phyloP scores from a whole-genome alignment of 2,113 vertebrate species.

The Eulemur rufifrons region DNA sequence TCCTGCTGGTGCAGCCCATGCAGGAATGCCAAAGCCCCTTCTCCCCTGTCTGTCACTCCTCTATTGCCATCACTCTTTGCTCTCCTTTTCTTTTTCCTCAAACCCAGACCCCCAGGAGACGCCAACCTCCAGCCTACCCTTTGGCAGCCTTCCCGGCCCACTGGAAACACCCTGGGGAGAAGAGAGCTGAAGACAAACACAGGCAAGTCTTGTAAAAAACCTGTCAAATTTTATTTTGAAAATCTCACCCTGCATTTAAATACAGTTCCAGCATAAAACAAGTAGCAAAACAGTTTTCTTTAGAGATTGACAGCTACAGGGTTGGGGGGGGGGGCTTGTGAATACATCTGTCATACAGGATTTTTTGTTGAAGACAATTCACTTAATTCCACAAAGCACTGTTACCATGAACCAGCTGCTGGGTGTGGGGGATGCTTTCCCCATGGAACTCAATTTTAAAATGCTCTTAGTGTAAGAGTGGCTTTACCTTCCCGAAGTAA shows the following conservation, averaged over 20 bases:
- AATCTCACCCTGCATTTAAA: conserved; percentile 53
- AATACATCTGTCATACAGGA: conserved; percentile 53
- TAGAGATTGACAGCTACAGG: not conserved
- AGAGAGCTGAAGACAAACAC: not conserved
- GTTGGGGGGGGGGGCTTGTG: not conserved
- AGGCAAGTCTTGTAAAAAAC: not conserved
- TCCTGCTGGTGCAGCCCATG: rapidly evolving
- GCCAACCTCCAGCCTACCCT: not conserved
- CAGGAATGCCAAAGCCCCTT: not conserved
- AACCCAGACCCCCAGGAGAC: not conserved
- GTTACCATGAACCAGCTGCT: conserved; percentile 37
- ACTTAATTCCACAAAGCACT: conserved; percentile 45
- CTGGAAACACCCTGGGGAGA: conserved; percentile 29
- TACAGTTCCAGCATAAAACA: conserved; percentile 48
- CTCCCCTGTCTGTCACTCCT: not conserved
- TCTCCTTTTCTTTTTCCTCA: not conserved
- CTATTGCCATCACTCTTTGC: not conserved
- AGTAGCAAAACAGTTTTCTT: conserved; percentile 57
- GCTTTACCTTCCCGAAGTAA: not conserved
- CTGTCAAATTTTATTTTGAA: conserved; percentile 65
- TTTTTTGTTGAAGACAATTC: conserved; percentile 51
- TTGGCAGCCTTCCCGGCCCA: not conserved
- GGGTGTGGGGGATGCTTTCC: not conserved
- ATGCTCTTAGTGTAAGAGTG: not conserved
- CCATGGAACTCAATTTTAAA: not conserved